Conservation (phyloP, 2,113 vertebrate genomes). For the Charadrius vociferus region DNA sequence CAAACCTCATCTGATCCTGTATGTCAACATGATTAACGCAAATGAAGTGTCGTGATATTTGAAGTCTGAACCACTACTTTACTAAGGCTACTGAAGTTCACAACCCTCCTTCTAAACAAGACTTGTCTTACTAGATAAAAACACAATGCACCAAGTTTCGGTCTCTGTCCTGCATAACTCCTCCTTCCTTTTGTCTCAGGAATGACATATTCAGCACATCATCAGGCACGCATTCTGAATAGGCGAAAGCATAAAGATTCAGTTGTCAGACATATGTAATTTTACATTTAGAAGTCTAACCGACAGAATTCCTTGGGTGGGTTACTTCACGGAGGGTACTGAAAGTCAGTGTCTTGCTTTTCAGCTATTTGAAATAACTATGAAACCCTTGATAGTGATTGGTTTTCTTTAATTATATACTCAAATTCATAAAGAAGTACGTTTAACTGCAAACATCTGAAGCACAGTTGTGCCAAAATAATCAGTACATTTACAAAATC, state of each 20-base stretch:
- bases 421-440: neutral
- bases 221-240: neutral
- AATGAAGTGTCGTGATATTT: neutral
- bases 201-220: neutral
- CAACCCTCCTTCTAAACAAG: neutral
- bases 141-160: neutral
- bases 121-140: neutral
- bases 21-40: neutral
- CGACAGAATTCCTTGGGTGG: neutral
- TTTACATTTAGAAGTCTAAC: neutral
- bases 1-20: conserved; percentile 6
- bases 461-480: neutral
- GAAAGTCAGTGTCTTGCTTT: neutral
- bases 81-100: neutral
- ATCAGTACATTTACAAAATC: neutral
- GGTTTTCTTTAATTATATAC: neutral
- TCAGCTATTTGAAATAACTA: neutral
- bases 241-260: neutral
- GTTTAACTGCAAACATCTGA: neutral
- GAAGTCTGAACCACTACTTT: neutral
- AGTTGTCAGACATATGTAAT: neutral
- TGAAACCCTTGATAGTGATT: neutral
- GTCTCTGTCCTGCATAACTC: neutral
- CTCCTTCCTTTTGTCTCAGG: neutral
- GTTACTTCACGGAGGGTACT: neutral